Base-by-base conservation (phyloP, 2,113 vertebrate genomes). In the Trematocara nigrifrons region DNA sequence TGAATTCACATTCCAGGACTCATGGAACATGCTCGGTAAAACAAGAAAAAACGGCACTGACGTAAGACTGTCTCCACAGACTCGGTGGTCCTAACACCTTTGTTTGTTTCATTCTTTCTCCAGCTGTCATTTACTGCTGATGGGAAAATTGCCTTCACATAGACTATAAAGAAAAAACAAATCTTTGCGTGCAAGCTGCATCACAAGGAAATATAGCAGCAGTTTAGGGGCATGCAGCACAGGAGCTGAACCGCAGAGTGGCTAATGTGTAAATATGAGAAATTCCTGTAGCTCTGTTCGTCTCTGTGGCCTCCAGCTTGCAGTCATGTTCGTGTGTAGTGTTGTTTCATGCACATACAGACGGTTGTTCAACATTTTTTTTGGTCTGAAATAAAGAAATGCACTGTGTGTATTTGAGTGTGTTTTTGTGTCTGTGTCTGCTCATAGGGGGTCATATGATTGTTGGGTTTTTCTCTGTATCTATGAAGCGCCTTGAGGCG, bases 181-280 rank as follows among this genome's bases (percentile, higher is more conserved):
- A 38, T 66, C 84, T 81, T 85, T 91, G 86, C 84, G 59, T 52
- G 40, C 2, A 4, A 33, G n/a, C 52, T 56, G 66, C 80, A 71
- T 77, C 35, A 64, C 59, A 53, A 80, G 82, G 45, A 80, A 86
- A 82, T 79, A 20, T 15, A 82, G 76, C 76, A 52, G 53, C 47
- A 35, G 18, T 71, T 53, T 31, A 29, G 52, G 10, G 47, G 52
- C 42, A 88, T 13, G n/a, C 35, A 77, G 42, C 20, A 10, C 6
- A 49, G 38, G 47, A 51, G 20, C 56, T 6, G n/a, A 26, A 8
- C 33, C 53, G 54, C 16, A 10, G 22, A 76, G 40, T 33, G 59
- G 40, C 82, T 78, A 51, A 74, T 82, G 78, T 92, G 82, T 91
- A 85, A 89, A 91, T 91, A 88, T 59, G 80, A 87, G 20, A 87